Conservation (phyloP, 2,113 vertebrate genomes). For the Charina bottae region DNA sequence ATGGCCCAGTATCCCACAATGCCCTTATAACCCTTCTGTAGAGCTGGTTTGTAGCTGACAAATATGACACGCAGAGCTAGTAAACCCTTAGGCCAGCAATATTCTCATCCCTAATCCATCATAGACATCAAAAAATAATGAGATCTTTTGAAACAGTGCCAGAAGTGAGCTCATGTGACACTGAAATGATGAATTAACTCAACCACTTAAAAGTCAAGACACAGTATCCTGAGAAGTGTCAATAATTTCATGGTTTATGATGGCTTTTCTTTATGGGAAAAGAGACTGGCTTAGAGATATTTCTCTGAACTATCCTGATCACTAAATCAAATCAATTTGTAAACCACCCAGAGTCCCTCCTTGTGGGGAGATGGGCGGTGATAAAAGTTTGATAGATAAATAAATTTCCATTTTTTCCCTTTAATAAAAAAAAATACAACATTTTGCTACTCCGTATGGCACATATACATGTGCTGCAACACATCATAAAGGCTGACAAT, state of each 20-base stretch:
- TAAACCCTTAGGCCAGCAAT: constrained; percentile 70
- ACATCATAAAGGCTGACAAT: not conserved
- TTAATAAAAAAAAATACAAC: not conserved
- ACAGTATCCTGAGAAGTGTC: constrained; percentile 11
- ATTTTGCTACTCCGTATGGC: constrained; percentile 14
- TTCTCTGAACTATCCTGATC: constrained; percentile 14
- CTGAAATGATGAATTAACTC: constrained; percentile 69
- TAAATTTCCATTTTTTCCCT: constrained; percentile 36
- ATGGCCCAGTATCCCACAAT: constrained; percentile 58
- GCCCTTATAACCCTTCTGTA: constrained; percentile 60
- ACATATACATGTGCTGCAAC: not conserved
- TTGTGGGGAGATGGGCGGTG: too few relatives aligned
- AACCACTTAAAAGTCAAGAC: constrained; percentile 57
- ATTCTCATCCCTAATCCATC: constrained; percentile 74
- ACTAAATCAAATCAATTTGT: constrained; percentile 11
- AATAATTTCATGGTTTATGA: constrained; percentile 32
- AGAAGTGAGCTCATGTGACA: constrained; percentile 69
- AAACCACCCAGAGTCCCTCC: too few relatives aligned
- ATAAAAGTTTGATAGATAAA: too few relatives aligned
- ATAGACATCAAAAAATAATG: constrained; percentile 76
- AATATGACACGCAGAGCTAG: constrained; percentile 68
- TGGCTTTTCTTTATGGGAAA: not conserved
- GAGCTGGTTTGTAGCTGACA: constrained; percentile 69
- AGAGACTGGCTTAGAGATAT: not conserved
- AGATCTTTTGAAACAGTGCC: constrained; percentile 70